A percentile compares a stretch with the other conserved stretches of the same genome.
Evolutionary conservation across 2,797 vertebrate species (phyloP).

Genomic region (Hybognathus amarus): DNA sequence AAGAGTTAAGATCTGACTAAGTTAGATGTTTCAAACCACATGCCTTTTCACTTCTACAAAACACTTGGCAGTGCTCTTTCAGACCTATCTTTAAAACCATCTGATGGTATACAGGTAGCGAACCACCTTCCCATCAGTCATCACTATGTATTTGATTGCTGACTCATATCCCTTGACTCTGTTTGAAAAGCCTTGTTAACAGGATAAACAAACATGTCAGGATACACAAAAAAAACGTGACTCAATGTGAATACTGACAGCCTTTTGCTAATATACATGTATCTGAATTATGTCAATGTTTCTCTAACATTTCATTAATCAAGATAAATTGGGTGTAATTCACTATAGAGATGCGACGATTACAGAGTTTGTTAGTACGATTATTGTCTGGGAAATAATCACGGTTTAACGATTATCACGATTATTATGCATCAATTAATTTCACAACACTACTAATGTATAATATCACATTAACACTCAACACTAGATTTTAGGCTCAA

Average conservation of each 20-base stretch:
- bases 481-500: too few relatives aligned
- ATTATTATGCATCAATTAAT: too few relatives aligned
- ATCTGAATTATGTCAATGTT: not conserved
- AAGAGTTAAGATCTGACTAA: not conserved
- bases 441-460: too few relatives aligned
- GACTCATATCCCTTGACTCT: conserved; percentile 23
- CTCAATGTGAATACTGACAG: not conserved
- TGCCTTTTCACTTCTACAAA: conserved; percentile 34
- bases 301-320: not conserved
- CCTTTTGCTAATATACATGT: conserved; percentile 1
- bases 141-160: not conserved
- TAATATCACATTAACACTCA: too few relatives aligned
- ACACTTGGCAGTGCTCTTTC: not conserved
- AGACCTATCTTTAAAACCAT: conserved; percentile 9
- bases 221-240: not conserved
- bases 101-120: not conserved
- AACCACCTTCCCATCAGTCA: conserved; percentile 1
- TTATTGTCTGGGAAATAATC: too few relatives aligned
- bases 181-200: not conserved
- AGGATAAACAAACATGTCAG: conserved; percentile 19
- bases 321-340: not conserved
- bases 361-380: too few relatives aligned
- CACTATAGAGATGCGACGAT: too few relatives aligned
- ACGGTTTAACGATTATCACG: too few relatives aligned
- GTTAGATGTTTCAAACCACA: not conserved